A percentile compares a stretch with the other conserved stretches of the same genome.
phyloP scores from a whole-genome alignment of 1,140 invertebrate species.

The Phymastichus coffea region DNA sequence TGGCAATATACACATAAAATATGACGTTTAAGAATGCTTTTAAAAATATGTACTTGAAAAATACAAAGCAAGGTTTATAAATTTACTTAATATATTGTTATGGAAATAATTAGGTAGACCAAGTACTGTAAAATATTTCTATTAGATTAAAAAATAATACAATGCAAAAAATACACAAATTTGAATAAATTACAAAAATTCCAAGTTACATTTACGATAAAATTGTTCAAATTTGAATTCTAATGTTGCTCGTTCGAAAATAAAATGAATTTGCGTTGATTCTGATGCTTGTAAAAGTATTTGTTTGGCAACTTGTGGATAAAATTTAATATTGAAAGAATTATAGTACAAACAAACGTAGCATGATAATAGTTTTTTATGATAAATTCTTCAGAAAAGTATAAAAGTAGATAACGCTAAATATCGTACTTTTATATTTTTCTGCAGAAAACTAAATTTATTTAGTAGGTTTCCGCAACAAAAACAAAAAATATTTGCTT shows the following conservation, averaged over 20 bases:
- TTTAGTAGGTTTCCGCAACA: slow-evolving; percentile 17
- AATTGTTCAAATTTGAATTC: background rate
- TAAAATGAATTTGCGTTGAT: slow-evolving; percentile 2
- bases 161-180: slow-evolving; percentile 21
- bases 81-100: no score
- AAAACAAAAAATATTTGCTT: slow-evolving; percentile 22
- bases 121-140: slow-evolving; percentile 13
- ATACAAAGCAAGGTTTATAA: no score
- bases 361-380: slow-evolving; percentile 12
- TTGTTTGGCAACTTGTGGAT: slow-evolving; percentile 1
- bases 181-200: slow-evolving; percentile 17
- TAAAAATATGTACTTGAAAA: no score
- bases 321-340: slow-evolving; percentile 12
- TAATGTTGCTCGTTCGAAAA: background rate
- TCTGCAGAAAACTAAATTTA: slow-evolving; percentile 24
- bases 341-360: slow-evolving; percentile 8
- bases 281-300: background rate
- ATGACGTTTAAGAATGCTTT: no score
- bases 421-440: background rate
- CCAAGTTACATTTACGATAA: background rate
- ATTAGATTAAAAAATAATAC: slow-evolving; percentile 7
- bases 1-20: no score
- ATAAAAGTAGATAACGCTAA: background rate
- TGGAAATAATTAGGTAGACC: no score
- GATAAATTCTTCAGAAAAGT: slow-evolving; percentile 23